Percentiles rank a stretch among this genome's conserved stretches.
These are phyloP conservation scores for Takifugu bimaculatus DNA, from an alignment of 2,113 vertebrate genomes.

Conservation along the genomic window DNA sequence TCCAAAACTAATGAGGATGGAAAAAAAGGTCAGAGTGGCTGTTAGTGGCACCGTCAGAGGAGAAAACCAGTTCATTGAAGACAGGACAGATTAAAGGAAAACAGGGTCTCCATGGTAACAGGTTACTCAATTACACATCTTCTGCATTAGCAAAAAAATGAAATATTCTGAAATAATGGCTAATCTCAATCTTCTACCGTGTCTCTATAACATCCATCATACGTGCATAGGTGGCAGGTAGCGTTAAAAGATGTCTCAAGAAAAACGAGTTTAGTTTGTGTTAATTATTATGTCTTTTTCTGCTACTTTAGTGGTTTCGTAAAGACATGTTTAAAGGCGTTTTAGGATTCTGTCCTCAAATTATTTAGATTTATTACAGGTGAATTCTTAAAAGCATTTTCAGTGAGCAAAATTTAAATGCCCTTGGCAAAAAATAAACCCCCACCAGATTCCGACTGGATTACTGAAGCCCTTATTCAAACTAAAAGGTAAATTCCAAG, in stretches of 20 bases:
- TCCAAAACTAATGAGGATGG: slow-evolving; percentile 17
- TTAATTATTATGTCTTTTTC: neutral
- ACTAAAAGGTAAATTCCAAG: too few relatives aligned
- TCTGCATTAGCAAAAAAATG: neutral
- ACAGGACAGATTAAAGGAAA: too few relatives aligned
- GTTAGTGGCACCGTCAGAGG: neutral
- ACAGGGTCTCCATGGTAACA: neutral
- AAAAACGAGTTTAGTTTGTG: too few relatives aligned
- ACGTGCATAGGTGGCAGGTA: neutral
- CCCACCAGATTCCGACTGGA: too few relatives aligned
- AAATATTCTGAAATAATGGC: too few relatives aligned
- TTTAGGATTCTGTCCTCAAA: neutral
- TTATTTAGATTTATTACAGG: neutral
- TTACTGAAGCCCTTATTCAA: too few relatives aligned
- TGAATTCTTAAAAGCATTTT: neutral
- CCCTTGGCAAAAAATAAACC: neutral
- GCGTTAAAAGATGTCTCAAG: neutral
- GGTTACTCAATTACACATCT: too few relatives aligned
- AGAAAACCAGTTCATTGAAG: neutral
- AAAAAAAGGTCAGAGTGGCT: slow-evolving; percentile 5
- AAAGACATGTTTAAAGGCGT: neutral
- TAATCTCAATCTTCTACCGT: too few relatives aligned
- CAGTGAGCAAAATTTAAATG: slow-evolving; percentile 4
- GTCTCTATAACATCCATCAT: neutral
- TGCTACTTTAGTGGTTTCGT: neutral